Evolutionary conservation across 2,113 vertebrate genomes (phyloP).

Genomic region (Synodontis membranacea): DNA sequence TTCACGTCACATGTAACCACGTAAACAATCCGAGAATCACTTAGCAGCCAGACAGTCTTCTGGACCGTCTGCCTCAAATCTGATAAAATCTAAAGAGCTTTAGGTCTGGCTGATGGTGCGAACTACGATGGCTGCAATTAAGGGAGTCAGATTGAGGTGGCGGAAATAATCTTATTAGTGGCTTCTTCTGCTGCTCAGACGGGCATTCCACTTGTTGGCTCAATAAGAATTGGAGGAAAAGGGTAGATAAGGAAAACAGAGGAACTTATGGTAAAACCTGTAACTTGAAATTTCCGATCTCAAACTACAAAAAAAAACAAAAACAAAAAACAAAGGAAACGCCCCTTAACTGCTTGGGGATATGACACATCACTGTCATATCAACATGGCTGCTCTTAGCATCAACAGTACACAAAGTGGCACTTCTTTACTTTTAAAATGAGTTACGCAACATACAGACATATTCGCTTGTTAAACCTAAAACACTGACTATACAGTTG

Average conservation of each 20-base stretch:
- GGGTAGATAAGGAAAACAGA: not conserved
- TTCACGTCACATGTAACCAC: constrained; percentile 37
- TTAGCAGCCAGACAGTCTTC: constrained; percentile 27
- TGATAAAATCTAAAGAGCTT: constrained; percentile 43
- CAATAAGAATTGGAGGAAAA: not conserved
- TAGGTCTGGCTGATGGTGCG: constrained; percentile 14
- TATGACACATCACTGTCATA: not conserved
- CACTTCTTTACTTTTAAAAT: not conserved
- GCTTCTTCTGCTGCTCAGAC: not conserved
- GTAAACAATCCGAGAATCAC: constrained; percentile 15
- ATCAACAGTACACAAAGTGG: not conserved
- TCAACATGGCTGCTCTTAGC: not conserved
- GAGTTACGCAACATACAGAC: not conserved
- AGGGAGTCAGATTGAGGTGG: constrained; percentile 2
- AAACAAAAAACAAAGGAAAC: not conserved
- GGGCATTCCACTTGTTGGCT: not conserved
- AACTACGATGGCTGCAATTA: constrained; percentile 21
- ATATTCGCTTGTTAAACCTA: too few relatives aligned
- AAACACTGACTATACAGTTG: not conserved
- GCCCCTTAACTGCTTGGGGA: not conserved
- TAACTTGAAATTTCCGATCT: not conserved
- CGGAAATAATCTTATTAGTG: constrained; percentile 33
- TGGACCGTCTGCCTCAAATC: constrained; percentile 32
- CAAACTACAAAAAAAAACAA: not conserved
- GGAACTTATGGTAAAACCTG: not conserved